Evolutionary conservation across 2,888 invertebrate genomes (phyloP).

Genomic region (Clunio marinus): DNA sequence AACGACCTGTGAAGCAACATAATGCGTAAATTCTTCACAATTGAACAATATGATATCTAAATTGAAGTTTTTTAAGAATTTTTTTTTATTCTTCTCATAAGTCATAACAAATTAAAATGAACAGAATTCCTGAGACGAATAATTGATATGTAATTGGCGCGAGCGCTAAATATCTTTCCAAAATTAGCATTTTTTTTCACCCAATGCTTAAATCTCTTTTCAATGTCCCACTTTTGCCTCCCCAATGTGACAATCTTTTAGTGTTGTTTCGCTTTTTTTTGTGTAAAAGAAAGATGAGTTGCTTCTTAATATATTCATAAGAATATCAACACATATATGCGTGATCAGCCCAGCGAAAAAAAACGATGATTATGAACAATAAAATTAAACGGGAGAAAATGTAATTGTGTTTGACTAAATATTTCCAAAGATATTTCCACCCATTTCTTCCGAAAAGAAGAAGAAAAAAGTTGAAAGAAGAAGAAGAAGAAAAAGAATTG

Average conservation of each 20-base stretch:
- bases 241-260: not conserved
- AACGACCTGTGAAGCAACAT: not conserved
- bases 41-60: not conserved
- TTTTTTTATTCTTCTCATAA: not conserved
- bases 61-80: not conserved
- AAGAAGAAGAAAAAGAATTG: too few relatives aligned
- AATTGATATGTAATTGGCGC: conserved; percentile 32
- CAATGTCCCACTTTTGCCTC: conserved; percentile 30
- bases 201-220: conserved; percentile 25
- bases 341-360: not conserved
- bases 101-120: not conserved
- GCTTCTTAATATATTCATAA: conserved; percentile 2
- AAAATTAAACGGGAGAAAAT: not conserved
- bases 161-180: conserved; percentile 10
- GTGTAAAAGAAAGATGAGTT: not conserved
- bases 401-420: not conserved
- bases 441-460: not conserved
- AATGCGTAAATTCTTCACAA: too few relatives aligned
- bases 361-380: conserved; percentile 8
- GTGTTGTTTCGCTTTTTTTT: not conserved
- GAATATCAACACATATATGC: not conserved
- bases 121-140: conserved; percentile 2
- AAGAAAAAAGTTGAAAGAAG: too few relatives aligned
- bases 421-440: not conserved
- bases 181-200: conserved; percentile 25